Evolutionary conservation across 1,140 invertebrate genomes (phyloP).

Genomic region (Pseudachorutes palmiensis): DNA sequence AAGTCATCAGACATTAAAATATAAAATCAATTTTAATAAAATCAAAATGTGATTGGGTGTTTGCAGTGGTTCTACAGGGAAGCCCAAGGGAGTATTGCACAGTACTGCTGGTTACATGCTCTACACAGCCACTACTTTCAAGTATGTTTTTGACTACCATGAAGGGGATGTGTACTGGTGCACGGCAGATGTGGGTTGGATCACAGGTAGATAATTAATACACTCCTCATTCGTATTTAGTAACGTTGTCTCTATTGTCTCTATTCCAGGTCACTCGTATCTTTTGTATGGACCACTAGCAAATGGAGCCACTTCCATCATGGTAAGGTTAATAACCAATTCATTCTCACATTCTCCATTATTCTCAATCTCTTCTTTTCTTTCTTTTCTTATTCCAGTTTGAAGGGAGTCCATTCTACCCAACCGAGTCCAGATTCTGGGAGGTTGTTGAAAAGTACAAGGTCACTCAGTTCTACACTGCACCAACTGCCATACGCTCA

Average conservation of each 20-base stretch:
- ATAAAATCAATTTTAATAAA: background rate
- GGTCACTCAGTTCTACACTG: constrained; percentile 95
- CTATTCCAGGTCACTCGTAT: constrained; percentile 94
- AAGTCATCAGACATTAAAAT: background rate
- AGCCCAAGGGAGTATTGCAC: constrained; percentile 94
- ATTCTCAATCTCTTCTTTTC: too few species aligned
- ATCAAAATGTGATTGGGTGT: background rate
- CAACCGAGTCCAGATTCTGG: constrained; percentile 86
- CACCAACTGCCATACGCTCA: constrained; percentile 91
- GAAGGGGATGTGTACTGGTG: constrained; percentile 78
- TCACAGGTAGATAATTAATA: constrained; percentile 79
- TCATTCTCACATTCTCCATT: too few species aligned
- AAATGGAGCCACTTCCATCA: constrained; percentile 84
- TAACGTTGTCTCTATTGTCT: too few species aligned
- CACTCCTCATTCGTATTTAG: constrained; percentile 91
- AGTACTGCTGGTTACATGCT: constrained; percentile 83
- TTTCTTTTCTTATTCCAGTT: constrained; percentile 67
- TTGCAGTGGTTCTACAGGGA: constrained; percentile 85
- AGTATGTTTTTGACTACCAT: constrained; percentile 91
- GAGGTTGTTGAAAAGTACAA: constrained; percentile 84
- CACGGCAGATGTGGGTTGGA: constrained; percentile 99
- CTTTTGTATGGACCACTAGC: constrained; percentile 88
- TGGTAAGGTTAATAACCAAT: too few species aligned
- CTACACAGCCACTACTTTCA: constrained; percentile 68
- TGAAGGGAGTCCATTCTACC: constrained; percentile 89